Base-by-base conservation (phyloP, 2,888 invertebrate species). In the Apocheima hispidaria region DNA sequence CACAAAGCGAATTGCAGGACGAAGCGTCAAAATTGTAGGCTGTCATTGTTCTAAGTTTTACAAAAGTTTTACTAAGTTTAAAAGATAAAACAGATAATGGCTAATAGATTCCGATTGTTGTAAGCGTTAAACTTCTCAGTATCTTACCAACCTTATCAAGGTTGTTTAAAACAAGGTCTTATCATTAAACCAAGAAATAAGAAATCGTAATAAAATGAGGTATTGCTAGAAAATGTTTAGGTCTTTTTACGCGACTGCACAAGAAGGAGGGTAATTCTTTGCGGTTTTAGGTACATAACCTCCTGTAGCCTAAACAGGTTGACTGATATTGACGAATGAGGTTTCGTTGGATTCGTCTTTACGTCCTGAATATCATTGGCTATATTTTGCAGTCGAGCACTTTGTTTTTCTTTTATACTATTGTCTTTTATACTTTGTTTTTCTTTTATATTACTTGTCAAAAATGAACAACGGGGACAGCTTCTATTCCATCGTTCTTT, bases 11-110 rank as follows among this genome's bases (percentile, higher is more conserved):
- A 71, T 68, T 53, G 62, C 63, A 68, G 65, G 64, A 51, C 41
- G 44, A 61, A 66, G 74, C 68, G 78, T 74, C 66, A 65, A 72
- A 75, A 72, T 74, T 71, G 75, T 71, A 72, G 72, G 70, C 60
- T 74, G 71, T 73, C 60, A 73, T 63, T 66, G 72, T 68, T 70
- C 38, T 61, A 55, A 60, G 63, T 60, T 66, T 56, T 53, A 62
- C 55, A 68, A 71, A 53, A 46, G 41, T 48, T 46, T 28, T 28
- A 5, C 18, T 28, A 38, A n/a, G 35, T 20, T n/a, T 18, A 43
- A 43, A 57, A 55, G 36, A 23, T 20, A 2, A 26, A 2, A 30
- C 12, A 56, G 41, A 36, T 50, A 50, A 50, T 35, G 9, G 28
- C 41, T 41, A 52, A 52, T 51, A 26, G 40, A 65, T 70, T 73